Percentiles rank a stretch among this genome's conserved stretches.
Conservation (phyloP, 1,140 invertebrate genomes). For the Brachionus manjavacas region DNA sequence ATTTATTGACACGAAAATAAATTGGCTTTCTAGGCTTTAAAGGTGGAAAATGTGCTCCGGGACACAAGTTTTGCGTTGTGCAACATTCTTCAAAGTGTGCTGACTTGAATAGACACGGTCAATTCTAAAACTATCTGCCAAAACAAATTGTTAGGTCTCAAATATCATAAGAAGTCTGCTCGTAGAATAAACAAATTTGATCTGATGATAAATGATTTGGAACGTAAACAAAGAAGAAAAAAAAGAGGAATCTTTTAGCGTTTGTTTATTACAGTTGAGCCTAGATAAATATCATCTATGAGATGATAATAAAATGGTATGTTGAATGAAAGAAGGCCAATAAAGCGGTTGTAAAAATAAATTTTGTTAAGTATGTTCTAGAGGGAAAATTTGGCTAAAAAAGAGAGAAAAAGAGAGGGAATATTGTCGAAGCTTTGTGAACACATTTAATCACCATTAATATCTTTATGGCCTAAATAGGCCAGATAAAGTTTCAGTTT, state of each 20-base stretch:
- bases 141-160: neutral
- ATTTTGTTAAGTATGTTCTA: neutral
- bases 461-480: slow-evolving; percentile 16
- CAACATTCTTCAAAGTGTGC: neutral
- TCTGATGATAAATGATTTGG: neutral
- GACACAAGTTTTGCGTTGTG: neutral
- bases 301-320: neutral
- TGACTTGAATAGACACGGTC: neutral
- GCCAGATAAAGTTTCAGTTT: neutral
- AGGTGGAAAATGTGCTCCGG: neutral
- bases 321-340: neutral
- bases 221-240: neutral
- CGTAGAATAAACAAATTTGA: neutral
- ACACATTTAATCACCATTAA: slow-evolving; percentile 13
- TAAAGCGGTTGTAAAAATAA: neutral
- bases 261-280: neutral
- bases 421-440: neutral
- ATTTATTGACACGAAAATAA: slow-evolving; percentile 26
- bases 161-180: slow-evolving; percentile 5
- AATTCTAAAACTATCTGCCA: neutral
- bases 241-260: neutral
- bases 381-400: neutral
- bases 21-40: neutral
- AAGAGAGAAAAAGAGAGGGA: neutral
- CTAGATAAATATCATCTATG: neutral